A percentile compares a stretch with the other conserved stretches of the same genome.
phyloP scores from a whole-genome alignment of 92 coral and sea anemone genomes.

The Porites lobata region DNA sequence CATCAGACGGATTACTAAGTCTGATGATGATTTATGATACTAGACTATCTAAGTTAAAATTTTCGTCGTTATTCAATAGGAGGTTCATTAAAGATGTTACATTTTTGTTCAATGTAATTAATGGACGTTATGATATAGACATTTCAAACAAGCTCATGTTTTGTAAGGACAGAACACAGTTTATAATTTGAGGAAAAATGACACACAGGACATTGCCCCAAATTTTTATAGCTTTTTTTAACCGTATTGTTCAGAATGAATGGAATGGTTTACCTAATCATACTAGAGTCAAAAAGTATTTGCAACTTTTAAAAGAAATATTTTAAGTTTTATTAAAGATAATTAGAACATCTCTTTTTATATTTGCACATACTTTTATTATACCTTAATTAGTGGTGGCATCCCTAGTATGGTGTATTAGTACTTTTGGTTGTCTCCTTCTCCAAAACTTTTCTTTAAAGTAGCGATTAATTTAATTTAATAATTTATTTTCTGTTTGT shows the following conservation, averaged over 20 bases:
- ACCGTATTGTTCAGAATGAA: neutral
- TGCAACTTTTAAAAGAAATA: too few relatives aligned
- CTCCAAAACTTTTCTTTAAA: too few relatives aligned
- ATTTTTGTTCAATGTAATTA: conserved; percentile 8
- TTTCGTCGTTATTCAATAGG: neutral
- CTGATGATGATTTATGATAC: neutral
- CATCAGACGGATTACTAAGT: conserved; percentile 1
- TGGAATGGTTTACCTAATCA: conserved; percentile 7
- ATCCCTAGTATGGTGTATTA: too few relatives aligned
- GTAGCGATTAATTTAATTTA: too few relatives aligned
- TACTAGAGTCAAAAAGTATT: neutral
- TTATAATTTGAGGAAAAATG: neutral
- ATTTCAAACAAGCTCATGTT: neutral
- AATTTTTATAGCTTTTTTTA: neutral
- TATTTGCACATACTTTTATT: neutral
- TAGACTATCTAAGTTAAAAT: neutral
- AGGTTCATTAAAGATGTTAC: conserved; percentile 1
- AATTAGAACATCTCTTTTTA: neutral
- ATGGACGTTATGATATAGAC: neutral
- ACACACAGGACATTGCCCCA: neutral
- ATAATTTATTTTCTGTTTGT: too few relatives aligned
- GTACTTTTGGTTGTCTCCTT: too few relatives aligned
- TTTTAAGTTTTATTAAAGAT: neutral
- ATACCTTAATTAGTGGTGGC: neutral
- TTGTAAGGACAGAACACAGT: neutral